phyloP scores from a whole-genome alignment of 2,888 invertebrate genomes.

The Sussaba pulchella region DNA sequence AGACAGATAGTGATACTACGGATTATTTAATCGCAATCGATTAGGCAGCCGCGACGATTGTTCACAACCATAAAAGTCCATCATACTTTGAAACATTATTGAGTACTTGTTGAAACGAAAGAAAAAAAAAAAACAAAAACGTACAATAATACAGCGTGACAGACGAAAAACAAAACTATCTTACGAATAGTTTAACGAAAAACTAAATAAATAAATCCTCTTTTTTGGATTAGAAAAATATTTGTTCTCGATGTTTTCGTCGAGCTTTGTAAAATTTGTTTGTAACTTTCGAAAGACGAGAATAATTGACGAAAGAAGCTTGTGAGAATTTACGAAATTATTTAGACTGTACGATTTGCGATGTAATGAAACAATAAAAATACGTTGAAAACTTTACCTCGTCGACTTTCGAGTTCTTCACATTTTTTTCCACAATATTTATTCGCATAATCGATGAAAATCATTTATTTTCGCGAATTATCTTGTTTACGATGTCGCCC shows the following conservation, averaged over 20 bases:
- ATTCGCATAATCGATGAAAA: too few relatives aligned
- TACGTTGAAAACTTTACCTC: slow-evolving; percentile 68
- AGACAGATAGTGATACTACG: slow-evolving; percentile 73
- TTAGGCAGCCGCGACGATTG: slow-evolving; percentile 62
- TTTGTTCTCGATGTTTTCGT: slow-evolving; percentile 11
- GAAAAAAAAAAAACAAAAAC: background rate
- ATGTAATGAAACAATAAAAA: slow-evolving; percentile 77
- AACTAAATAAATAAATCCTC: too few relatives aligned
- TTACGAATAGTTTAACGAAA: background rate
- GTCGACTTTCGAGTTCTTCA: too few relatives aligned
- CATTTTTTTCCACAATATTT: background rate
- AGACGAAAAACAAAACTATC: slow-evolving; percentile 2
- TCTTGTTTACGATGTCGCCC: slow-evolving; percentile 38
- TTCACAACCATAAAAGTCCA: slow-evolving; percentile 62
- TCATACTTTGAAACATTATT: slow-evolving; percentile 66
- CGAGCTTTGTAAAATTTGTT: slow-evolving; percentile 17
- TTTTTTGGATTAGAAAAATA: slow-evolving; percentile 4
- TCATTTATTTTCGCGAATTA: slow-evolving; percentile 25
- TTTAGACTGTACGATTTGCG: slow-evolving; percentile 60
- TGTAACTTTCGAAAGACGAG: slow-evolving; percentile 49
- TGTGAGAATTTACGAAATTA: slow-evolving; percentile 65
- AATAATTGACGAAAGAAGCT: slow-evolving; percentile 57
- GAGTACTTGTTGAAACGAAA: slow-evolving; percentile 52
- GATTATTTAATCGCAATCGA: slow-evolving; percentile 55
- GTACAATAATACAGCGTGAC: slow-evolving; percentile 48